Evolutionary conservation across 2,888 invertebrate species (phyloP).

Genomic region (Standfussiana lucernea): DNA sequence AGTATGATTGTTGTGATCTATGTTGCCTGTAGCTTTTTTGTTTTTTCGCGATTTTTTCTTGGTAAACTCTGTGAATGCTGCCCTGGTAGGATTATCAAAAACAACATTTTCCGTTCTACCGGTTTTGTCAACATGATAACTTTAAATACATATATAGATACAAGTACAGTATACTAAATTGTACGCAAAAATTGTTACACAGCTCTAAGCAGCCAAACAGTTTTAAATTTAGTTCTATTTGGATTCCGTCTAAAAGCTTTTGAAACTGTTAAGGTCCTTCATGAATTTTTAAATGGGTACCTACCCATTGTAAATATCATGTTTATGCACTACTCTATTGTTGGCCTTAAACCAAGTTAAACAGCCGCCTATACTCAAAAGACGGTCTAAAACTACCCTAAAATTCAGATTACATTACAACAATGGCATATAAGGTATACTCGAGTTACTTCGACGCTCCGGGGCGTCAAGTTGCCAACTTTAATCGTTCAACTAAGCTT

Average conservation of each 20-base stretch:
- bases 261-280: background rate
- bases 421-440: constrained; percentile 20
- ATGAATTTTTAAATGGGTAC: background rate
- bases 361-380: constrained; percentile 4
- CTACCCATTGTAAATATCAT: background rate
- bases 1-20: background rate
- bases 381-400: constrained; percentile 15
- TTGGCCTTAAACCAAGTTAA: constrained; percentile 21
- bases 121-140: background rate
- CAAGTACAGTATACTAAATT: background rate
- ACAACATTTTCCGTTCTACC: background rate
- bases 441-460: constrained; percentile 37
- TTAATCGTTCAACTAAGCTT: constrained; percentile 50
- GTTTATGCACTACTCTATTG: background rate
- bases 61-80: background rate
- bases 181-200: background rate
- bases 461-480: constrained; percentile 47
- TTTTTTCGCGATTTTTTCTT: background rate
- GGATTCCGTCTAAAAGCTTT: background rate
- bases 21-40: background rate
- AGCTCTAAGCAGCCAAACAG: background rate
- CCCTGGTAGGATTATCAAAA: background rate
- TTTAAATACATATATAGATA: background rate
- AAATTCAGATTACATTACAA: constrained; percentile 38
- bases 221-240: background rate